These are phyloP conservation scores for Trichogramma dendrolimi DNA, from an alignment of 2,888 invertebrate species.

Conservation along the genomic window DNA sequence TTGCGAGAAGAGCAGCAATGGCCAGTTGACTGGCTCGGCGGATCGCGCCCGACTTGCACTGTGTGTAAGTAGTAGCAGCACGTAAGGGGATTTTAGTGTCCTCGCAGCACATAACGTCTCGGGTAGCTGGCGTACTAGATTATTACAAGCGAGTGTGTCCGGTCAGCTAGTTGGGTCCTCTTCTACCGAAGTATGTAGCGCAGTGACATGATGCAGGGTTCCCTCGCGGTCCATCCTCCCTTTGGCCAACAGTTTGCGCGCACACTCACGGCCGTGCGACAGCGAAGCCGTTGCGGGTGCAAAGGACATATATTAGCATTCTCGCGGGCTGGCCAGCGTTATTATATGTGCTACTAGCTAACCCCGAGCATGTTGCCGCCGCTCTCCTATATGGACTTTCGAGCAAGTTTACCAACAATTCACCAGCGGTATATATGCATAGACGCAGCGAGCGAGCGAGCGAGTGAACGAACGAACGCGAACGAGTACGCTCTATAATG, in stretches of 20 bases:
- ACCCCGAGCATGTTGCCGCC: conserved; percentile 1
- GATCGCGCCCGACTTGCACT: too few relatives aligned
- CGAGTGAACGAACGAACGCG: conserved; percentile 29
- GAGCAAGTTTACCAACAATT: conserved; percentile 52
- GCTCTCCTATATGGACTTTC: conserved; percentile 12
- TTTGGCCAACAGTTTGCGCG: neutral
- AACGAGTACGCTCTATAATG: conserved; percentile 47
- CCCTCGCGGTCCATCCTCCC: conserved; percentile 31
- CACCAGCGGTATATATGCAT: conserved; percentile 35
- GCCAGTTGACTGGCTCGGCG: conserved; percentile 22
- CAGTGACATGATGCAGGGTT: conserved; percentile 40
- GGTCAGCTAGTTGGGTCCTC: conserved; percentile 28
- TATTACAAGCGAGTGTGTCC: too few relatives aligned
- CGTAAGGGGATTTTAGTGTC: too few relatives aligned
- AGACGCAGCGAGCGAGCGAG: conserved; percentile 20
- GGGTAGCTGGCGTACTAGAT: too few relatives aligned
- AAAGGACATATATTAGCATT: conserved; percentile 52
- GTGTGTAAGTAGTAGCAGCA: too few relatives aligned
- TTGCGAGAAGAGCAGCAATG: conserved; percentile 5
- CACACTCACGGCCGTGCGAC: neutral
- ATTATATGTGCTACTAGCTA: conserved; percentile 47
- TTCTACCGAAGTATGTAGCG: neutral
- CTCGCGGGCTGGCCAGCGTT: conserved; percentile 47
- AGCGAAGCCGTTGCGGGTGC: conserved; percentile 3
- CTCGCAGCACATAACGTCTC: too few relatives aligned